These are phyloP conservation scores for Amphipyra berbera DNA, from an alignment of 2,888 invertebrate genomes.

Conservation along the genomic window DNA sequence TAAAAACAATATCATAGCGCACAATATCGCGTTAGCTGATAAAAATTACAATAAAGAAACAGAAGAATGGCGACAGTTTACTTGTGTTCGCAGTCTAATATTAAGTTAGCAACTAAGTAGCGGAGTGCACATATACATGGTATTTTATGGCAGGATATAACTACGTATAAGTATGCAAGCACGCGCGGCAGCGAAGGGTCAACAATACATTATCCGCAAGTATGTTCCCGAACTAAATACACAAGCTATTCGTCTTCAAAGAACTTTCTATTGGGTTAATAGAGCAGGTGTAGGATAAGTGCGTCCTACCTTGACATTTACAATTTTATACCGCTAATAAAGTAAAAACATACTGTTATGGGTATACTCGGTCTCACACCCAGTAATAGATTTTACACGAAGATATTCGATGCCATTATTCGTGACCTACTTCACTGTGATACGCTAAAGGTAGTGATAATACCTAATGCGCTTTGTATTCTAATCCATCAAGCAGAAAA, in stretches of 20 bases:
- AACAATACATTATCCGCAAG: slow-evolving; percentile 65
- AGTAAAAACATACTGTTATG: slow-evolving; percentile 35
- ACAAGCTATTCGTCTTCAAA: slow-evolving; percentile 71
- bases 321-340: slow-evolving; percentile 25
- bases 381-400: slow-evolving; percentile 16
- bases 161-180: slow-evolving; percentile 35
- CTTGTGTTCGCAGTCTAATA: slow-evolving; percentile 23
- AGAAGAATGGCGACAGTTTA: slow-evolving; percentile 33
- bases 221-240: slow-evolving; percentile 61
- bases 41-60: slow-evolving; percentile 40
- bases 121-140: slow-evolving; percentile 13
- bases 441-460: slow-evolving; percentile 61
- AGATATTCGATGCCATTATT: slow-evolving; percentile 54
- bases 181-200: slow-evolving; percentile 51
- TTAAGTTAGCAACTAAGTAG: slow-evolving; percentile 34
- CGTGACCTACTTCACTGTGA: slow-evolving; percentile 63
- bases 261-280: slow-evolving; percentile 70
- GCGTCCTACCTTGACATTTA: slow-evolving; percentile 48
- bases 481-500: slow-evolving; percentile 72
- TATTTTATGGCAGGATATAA: slow-evolving; percentile 43
- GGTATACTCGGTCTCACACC: slow-evolving; percentile 31
- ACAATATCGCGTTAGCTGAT: slow-evolving; percentile 28
- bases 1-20: slow-evolving; percentile 17
- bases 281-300: slow-evolving; percentile 65
- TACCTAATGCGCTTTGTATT: slow-evolving; percentile 66